phyloP scores from a whole-genome alignment of 1,140 invertebrate genomes.

The Nasonia longicornis region DNA sequence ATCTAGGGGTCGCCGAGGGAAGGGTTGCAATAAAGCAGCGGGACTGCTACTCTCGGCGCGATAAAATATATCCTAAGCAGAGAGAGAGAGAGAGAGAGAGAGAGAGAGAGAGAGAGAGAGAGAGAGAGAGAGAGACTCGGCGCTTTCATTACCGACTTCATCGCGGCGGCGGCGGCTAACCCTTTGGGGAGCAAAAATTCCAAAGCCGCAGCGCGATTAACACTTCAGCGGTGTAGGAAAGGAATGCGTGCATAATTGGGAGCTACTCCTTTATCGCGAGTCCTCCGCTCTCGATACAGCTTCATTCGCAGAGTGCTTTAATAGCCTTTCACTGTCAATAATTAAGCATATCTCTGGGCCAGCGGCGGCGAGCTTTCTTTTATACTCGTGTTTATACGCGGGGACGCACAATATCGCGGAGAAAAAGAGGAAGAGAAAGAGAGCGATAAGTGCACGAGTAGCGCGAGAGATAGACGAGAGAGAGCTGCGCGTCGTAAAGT shows the following conservation, averaged over 20 bases:
- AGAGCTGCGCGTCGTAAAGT: slow-evolving; percentile 45
- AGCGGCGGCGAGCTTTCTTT: neutral
- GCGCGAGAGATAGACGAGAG: slow-evolving; percentile 29
- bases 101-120: slow-evolving; percentile 68
- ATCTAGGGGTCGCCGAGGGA: slow-evolving; percentile 60
- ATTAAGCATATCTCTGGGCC: slow-evolving; percentile 33
- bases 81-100: slow-evolving; percentile 67
- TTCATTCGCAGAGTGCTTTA: slow-evolving; percentile 42
- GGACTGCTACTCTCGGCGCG: slow-evolving; percentile 49
- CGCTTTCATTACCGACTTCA: slow-evolving; percentile 69
- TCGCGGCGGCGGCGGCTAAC: slow-evolving; percentile 54
- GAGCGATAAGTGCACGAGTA: neutral
- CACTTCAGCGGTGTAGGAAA: slow-evolving; percentile 55
- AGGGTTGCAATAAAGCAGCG: slow-evolving; percentile 50
- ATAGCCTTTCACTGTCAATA: slow-evolving; percentile 44
- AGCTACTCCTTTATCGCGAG: neutral
- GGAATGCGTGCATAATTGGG: slow-evolving; percentile 40
- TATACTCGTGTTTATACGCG: neutral
- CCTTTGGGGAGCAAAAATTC: slow-evolving; percentile 65
- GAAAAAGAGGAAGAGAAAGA: slow-evolving; percentile 11
- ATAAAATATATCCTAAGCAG: slow-evolving; percentile 69
- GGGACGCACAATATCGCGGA: slow-evolving; percentile 35
- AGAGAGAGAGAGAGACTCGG: slow-evolving; percentile 61
- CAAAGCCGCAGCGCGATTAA: slow-evolving; percentile 61
- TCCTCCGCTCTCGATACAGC: neutral